Base-by-base conservation (phyloP, 2,888 invertebrate genomes). In the Stenchaetothrips biformis region DNA sequence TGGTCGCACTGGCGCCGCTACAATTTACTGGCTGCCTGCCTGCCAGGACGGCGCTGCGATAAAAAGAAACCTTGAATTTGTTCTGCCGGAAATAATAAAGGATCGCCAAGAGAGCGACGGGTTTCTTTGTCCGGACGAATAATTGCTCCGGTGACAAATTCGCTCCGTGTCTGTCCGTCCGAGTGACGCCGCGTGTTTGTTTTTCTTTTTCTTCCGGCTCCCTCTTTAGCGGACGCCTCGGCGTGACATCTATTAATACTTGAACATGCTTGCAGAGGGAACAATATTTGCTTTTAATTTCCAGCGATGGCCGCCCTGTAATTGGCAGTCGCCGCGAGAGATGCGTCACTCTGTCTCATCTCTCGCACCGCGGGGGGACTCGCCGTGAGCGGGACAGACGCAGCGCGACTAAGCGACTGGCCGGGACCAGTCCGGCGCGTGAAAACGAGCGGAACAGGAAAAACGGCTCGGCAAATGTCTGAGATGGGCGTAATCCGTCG, bases 261-360 rank as follows among this genome's bases (percentile, higher is more conserved):
- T 74, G 67, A 74, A 74, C 67, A 74, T 25, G 67, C 9, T 74
- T 21, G 11, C 11, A 74, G 25, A 74, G 25, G 25, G 67, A 74
- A 74, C 67, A 74, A 74, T 74, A 74, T 74, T 74, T 74, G 67
- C 67, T 74, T 74, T 74, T 74, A 74, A 74, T 74, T 74, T 74
- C 21, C 18, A 13, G 53, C 4, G 53, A 53, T 13, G 53, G 18
- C 13, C 13, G 53, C 13, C 16, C 13, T 13, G 16, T 53, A 53
- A 53, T 18, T 18, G 37, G 37, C 37, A 1, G 18, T 37, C 37
- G 37, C 37, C 4, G 53, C 53, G 53, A 13, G 53, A 18, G 53
- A 18, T 13, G 53, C 53, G 11, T 18, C 16, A 0, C 53, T 4
- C 53, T 53, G 53, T 53, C 53, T 13, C n/a, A n/a, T n/a, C 16